phyloP scores from a whole-genome alignment of 1,140 invertebrate species.

The Drosophila kepulauana region DNA sequence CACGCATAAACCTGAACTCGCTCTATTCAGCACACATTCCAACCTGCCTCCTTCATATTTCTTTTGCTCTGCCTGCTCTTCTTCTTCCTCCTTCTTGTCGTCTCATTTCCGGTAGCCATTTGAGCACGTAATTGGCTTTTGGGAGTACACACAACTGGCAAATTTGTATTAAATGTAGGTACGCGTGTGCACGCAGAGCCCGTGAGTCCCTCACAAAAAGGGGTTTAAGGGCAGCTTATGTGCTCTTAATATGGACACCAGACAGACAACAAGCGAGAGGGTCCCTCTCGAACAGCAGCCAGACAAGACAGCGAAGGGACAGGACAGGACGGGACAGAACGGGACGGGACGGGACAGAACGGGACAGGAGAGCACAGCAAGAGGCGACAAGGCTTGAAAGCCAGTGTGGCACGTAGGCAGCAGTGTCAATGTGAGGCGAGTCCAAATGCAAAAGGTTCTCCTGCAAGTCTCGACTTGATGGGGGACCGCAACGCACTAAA shows the following conservation, averaged over 20 bases:
- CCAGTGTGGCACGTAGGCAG: conserved; percentile 59
- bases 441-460: conserved; percentile 16
- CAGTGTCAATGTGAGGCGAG: conserved; percentile 8
- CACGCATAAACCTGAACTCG: conserved; percentile 35
- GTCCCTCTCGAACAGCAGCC: not conserved
- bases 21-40: conserved; percentile 10
- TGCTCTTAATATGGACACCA: conserved; percentile 58
- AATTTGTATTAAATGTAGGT: conserved; percentile 79
- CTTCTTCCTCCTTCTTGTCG: too few species aligned
- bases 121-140: conserved; percentile 80
- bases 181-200: conserved; percentile 27
- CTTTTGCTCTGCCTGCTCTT: not conserved
- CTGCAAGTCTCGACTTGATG: conserved; percentile 1
- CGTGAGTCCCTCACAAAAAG: conserved; percentile 55
- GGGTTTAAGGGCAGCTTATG: conserved; percentile 76
- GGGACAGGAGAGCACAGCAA: not conserved
- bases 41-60: not conserved
- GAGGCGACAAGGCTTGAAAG: conserved; percentile 52
- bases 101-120: conserved; percentile 33
- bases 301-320: conserved; percentile 2
- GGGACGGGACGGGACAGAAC: not conserved
- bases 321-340: conserved; percentile 7
- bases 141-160: conserved; percentile 62
- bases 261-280: conserved; percentile 36
- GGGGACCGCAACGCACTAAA: conserved; percentile 13